phyloP scores from a whole-genome alignment of 2,888 invertebrate genomes.

The Malthinus flaveolus region DNA sequence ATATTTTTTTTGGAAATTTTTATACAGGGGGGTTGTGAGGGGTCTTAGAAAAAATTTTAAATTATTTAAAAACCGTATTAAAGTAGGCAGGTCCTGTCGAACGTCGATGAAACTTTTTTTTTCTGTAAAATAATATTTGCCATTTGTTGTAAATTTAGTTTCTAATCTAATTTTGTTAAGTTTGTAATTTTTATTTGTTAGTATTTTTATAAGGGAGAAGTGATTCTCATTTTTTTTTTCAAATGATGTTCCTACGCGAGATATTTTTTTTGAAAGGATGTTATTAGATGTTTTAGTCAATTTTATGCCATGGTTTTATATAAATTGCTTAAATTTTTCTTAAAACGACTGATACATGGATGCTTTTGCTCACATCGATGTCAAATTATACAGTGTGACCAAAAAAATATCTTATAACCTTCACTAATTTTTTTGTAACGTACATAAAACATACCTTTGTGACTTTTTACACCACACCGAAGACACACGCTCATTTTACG shows the following conservation, averaged over 20 bases:
- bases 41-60: no score
- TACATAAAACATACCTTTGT: neutral
- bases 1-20: no score
- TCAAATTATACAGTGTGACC: no score
- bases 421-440: neutral
- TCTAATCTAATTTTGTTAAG: neutral
- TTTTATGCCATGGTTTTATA: conserved; percentile 5
- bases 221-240: neutral
- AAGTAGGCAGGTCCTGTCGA: no score
- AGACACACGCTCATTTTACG: no score
- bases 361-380: no score
- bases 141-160: neutral
- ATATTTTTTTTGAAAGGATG: neutral
- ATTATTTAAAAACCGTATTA: no score
- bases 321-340: neutral
- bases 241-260: neutral
- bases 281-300: conserved; percentile 1
- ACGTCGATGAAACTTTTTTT: neutral
- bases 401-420: no score
- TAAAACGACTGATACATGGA: neutral
- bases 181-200: neutral
- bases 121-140: neutral
- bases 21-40: no score
- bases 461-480: neutral
- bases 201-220: neutral